These are phyloP conservation scores for Aphelinus atriplicis DNA, from an alignment of 1,140 invertebrate genomes.

Conservation along the genomic window DNA sequence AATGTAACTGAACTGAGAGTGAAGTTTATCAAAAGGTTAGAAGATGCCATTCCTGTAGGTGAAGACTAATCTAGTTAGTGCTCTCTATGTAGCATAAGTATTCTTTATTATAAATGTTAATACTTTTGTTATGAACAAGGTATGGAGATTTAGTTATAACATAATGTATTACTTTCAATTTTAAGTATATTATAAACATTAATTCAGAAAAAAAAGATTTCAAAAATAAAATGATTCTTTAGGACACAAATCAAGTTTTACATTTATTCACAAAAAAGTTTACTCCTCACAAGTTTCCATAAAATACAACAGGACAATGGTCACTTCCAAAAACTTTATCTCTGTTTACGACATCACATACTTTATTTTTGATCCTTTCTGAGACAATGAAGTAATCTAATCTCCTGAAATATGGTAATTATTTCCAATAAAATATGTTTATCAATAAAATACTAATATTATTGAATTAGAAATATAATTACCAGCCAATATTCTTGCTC, in stretches of 20 bases:
- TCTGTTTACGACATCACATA: constrained; percentile 85
- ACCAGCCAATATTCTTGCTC: constrained; percentile 94
- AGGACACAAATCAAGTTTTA: constrained; percentile 3
- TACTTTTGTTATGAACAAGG: background rate
- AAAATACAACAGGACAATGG: constrained; percentile 86
- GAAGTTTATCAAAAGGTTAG: constrained; percentile 94
- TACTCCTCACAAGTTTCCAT: constrained; percentile 68
- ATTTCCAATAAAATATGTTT: background rate
- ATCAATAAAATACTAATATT: background rate
- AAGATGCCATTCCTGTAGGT: constrained; percentile 97
- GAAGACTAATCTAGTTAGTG: constrained; percentile 80
- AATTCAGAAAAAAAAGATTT: constrained; percentile 11
- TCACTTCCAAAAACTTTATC: constrained; percentile 84
- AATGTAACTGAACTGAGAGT: constrained; percentile 92
- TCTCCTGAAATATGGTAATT: constrained; percentile 73
- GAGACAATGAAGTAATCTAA: constrained; percentile 95
- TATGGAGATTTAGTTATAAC: background rate
- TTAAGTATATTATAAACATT: constrained; percentile 13
- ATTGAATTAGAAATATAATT: constrained; percentile 51
- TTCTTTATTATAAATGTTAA: constrained; percentile 20
- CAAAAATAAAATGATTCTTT: constrained; percentile 6
- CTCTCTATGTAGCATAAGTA: constrained; percentile 1
- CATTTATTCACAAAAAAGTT: constrained; percentile 1
- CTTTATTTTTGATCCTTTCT: constrained; percentile 75
- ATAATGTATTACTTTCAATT: constrained; percentile 4